Conservation (phyloP, 2,113 vertebrate genomes). For the Odobenus rosmarus region DNA sequence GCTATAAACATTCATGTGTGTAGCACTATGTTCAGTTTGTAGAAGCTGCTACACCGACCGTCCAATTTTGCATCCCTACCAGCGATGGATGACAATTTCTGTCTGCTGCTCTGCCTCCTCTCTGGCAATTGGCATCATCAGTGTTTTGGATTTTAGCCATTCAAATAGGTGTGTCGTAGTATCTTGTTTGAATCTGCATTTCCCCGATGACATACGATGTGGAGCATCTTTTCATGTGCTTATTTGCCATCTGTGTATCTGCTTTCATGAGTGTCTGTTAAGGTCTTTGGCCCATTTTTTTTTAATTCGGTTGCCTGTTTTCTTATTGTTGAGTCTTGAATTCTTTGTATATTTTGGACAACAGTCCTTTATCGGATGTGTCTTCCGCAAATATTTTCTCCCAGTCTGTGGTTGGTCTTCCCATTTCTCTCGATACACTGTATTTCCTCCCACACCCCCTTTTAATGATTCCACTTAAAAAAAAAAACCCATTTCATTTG, state of each 20-base stretch:
- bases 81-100: neutral
- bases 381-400: neutral
- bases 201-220: neutral
- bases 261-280: neutral
- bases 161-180: neutral
- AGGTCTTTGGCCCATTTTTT: neutral
- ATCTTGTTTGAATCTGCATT: neutral
- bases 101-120: no score
- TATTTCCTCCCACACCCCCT: neutral
- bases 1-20: neutral
- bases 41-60: no score
- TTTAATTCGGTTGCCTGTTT: neutral
- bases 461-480: neutral
- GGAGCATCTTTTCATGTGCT: neutral
- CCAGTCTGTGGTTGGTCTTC: neutral
- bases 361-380: neutral
- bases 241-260: neutral
- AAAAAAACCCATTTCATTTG: neutral
- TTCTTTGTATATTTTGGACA: neutral
- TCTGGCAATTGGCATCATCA: neutral
- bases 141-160: neutral
- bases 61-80: neutral
- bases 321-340: neutral
- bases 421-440: neutral
- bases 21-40: neutral